Evolutionary conservation across 2,797 vertebrate genomes (phyloP).

Genomic region (Threskiornis aethiopicus): DNA sequence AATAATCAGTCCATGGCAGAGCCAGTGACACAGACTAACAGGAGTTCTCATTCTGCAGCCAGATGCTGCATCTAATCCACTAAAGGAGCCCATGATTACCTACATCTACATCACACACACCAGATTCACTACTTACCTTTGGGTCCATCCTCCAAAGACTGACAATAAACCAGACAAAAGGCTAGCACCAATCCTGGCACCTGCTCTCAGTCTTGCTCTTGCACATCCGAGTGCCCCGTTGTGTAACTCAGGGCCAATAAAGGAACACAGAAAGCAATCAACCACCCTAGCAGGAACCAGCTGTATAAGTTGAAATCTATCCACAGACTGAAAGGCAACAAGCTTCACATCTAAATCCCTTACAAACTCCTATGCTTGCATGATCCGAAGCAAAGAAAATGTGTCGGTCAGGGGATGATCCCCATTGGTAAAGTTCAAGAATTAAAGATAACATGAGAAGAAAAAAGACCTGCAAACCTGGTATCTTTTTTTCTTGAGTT

Average conservation of each 20-base stretch:
- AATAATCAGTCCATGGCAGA: not conserved
- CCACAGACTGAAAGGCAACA: not conserved
- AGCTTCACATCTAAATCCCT: not conserved
- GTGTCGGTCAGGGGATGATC: not conserved
- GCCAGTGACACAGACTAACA: not conserved
- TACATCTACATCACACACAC: not conserved
- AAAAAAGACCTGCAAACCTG: not conserved
- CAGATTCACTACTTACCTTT: not conserved
- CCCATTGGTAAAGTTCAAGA: not conserved
- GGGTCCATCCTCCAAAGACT: not conserved
- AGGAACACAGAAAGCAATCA: slow-evolving; percentile 25
- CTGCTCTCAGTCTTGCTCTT: not conserved
- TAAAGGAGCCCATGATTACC: not conserved
- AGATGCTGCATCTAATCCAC: not conserved
- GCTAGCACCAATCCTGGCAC: not conserved
- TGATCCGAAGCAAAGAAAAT: not conserved
- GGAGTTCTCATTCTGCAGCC: not conserved
- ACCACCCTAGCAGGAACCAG: not conserved
- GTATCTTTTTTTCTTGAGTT: not conserved
- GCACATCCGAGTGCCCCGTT: not conserved
- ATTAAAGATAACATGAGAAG: not conserved
- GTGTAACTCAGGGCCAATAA: not conserved
- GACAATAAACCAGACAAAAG: not conserved
- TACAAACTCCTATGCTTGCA: not conserved
- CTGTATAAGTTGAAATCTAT: not conserved